These are phyloP conservation scores for Moxostoma hubbsi DNA, from an alignment of 2,797 vertebrate species.

Conservation along the genomic window DNA sequence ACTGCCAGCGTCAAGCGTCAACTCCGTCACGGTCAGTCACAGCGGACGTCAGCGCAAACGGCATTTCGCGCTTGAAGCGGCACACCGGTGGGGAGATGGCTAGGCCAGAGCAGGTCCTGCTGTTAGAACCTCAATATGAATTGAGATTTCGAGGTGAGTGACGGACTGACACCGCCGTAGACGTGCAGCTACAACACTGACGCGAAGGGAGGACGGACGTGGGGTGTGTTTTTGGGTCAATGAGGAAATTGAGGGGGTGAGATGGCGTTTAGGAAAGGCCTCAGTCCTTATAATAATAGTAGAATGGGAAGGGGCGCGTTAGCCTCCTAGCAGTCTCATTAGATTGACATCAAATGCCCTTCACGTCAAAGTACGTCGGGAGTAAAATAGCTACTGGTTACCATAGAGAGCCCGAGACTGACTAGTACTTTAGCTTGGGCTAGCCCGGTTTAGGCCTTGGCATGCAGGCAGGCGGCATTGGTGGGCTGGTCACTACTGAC, in stretches of 20 bases:
- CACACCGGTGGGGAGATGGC: conserved; percentile 83
- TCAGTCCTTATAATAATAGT: conserved; percentile 40
- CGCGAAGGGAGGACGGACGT: conserved; percentile 70
- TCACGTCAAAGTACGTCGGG: background rate
- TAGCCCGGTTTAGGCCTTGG: conserved; percentile 35
- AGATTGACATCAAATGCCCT: background rate
- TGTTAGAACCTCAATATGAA: conserved; percentile 93
- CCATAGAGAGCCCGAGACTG: background rate
- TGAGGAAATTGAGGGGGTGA: conserved; percentile 48
- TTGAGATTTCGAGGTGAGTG: conserved; percentile 94
- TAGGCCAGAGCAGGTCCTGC: conserved; percentile 94
- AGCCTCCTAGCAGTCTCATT: background rate
- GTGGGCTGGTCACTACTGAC: conserved; percentile 6
- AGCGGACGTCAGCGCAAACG: conserved; percentile 38
- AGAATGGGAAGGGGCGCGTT: background rate
- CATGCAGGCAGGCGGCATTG: background rate
- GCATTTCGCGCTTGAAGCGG: conserved; percentile 65
- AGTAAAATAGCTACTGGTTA: background rate
- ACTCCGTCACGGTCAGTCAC: conserved; percentile 9
- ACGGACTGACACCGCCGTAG: background rate
- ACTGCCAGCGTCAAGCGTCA: background rate
- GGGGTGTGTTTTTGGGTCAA: conserved; percentile 32
- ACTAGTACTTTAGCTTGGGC: conserved; percentile 24
- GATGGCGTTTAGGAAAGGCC: conserved; percentile 51
- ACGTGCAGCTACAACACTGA: background rate